Conservation (phyloP, 2,888 invertebrate species). For the Molanna angustata region DNA sequence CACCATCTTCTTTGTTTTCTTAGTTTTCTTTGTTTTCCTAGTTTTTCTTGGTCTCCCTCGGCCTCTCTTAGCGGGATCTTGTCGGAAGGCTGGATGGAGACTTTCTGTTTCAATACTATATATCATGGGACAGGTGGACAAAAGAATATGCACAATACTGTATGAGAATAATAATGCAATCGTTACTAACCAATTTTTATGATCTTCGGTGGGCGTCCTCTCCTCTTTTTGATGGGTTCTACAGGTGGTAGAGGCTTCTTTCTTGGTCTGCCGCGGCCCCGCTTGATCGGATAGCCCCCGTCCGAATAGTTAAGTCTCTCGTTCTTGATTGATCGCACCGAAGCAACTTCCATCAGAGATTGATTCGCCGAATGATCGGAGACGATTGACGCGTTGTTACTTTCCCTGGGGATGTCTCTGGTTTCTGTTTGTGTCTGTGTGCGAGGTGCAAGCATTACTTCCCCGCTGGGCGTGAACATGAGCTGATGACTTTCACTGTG, state of each 20-base stretch:
- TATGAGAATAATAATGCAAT: too few relatives aligned
- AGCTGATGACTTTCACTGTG: slow-evolving; percentile 44
- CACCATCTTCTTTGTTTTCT: too few relatives aligned
- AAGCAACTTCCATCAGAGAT: slow-evolving; percentile 20
- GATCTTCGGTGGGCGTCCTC: slow-evolving; percentile 52
- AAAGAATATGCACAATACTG: too few relatives aligned
- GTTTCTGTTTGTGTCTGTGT: background rate
- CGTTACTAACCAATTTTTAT: slow-evolving; percentile 29
- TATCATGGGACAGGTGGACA: too few relatives aligned
- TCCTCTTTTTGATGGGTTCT: slow-evolving; percentile 47
- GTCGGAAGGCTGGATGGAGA: too few relatives aligned
- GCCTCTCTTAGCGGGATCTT: slow-evolving; percentile 48
- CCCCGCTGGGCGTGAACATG: slow-evolving; percentile 45
- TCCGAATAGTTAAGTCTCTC: slow-evolving; percentile 30
- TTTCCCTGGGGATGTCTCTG: background rate
- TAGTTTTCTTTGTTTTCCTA: too few relatives aligned
- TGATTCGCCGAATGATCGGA: slow-evolving; percentile 23
- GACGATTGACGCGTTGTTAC: slow-evolving; percentile 5
- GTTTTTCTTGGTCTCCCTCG: slow-evolving; percentile 56
- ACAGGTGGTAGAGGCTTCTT: slow-evolving; percentile 54
- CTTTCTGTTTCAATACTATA: too few relatives aligned
- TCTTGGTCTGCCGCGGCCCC: slow-evolving; percentile 52
- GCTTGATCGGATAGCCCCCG: slow-evolving; percentile 45
- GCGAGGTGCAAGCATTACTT: slow-evolving; percentile 51
- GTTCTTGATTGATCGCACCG: slow-evolving; percentile 3